Evolutionary conservation across 2,113 vertebrate species (phyloP).

Genomic region (Strix aluco): DNA sequence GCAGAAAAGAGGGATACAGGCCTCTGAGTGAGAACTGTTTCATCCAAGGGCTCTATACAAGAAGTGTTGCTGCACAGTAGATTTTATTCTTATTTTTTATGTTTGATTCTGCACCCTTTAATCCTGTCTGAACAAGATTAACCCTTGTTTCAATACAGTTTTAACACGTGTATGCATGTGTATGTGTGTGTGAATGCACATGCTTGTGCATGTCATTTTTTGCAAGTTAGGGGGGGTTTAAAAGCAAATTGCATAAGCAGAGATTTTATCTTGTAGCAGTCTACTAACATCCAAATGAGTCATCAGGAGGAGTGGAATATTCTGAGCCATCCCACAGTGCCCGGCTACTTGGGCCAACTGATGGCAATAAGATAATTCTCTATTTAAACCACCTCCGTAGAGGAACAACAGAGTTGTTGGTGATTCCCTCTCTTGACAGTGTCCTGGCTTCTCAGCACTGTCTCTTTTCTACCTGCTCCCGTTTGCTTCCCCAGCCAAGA

Average conservation of each 20-base stretch:
- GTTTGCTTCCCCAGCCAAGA: not conserved
- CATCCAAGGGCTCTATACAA: not conserved
- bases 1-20: not conserved
- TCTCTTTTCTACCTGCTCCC: not conserved
- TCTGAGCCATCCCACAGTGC: not conserved
- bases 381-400: not conserved
- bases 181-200: not conserved
- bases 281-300: not conserved
- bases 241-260: not conserved
- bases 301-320: not conserved
- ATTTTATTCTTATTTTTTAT: not conserved
- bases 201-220: not conserved
- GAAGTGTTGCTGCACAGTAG: not conserved
- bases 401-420: not conserved
- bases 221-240: not conserved
- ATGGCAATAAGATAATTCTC: not conserved
- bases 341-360: not conserved
- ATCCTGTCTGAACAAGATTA: conserved; percentile 7
- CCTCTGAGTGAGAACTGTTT: not conserved
- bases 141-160: not conserved
- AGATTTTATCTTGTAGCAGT: not conserved
- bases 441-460: not conserved
- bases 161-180: not conserved
- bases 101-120: not conserved
- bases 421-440: not conserved